Base-by-base conservation (phyloP, 2,888 invertebrate species). In the Deilephila elpenor region DNA sequence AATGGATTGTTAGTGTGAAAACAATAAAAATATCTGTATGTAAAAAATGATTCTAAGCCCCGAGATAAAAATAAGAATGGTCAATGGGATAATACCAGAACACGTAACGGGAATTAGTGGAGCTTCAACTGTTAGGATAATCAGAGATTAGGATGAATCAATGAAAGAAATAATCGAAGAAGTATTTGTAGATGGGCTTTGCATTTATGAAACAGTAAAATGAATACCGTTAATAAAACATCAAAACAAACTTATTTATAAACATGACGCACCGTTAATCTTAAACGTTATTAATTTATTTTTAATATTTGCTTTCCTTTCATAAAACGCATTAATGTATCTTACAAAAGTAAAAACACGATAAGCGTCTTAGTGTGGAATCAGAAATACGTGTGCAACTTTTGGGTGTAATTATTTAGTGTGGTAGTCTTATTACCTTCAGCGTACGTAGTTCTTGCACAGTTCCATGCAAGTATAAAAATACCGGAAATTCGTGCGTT, bases 31-130 rank as follows among this genome's bases (percentile, higher is more conserved):
- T 44, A 67, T 67, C 44, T 5, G 20, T 14, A 29, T 25, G 17
- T 67, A 67, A 67, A 67, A 67, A 67, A 62, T 17, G 25, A 17
- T 51, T 25, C 25, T 25, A 25, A 51, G 44, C 25, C 25, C 20
- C 14, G 32, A 61, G 32, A 61, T 32, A 51, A 67, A n/a, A 56
- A 20, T 25, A 6, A 11, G 14, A 44, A 20, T 67, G 44, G 44
- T 67, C 51, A 67, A 67, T 67, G 67, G 67, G 44, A 29, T 60
- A 60, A 67, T 67, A 20, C 56, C 17, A 56, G 11, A 20, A 51
- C 6, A 67, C 17, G 51, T 67, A 67, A 67, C 67, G 51, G 64
- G 67, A 51, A 67, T 44, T 44, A 1, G 14, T 29, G 14, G 17
- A 44, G 25, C 5, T 44, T 25, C 20, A 17, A 67, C 67, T 51